These are phyloP conservation scores for Pseudomugil gertrudae DNA, from an alignment of 2,797 vertebrate species.

Conservation along the genomic window DNA sequence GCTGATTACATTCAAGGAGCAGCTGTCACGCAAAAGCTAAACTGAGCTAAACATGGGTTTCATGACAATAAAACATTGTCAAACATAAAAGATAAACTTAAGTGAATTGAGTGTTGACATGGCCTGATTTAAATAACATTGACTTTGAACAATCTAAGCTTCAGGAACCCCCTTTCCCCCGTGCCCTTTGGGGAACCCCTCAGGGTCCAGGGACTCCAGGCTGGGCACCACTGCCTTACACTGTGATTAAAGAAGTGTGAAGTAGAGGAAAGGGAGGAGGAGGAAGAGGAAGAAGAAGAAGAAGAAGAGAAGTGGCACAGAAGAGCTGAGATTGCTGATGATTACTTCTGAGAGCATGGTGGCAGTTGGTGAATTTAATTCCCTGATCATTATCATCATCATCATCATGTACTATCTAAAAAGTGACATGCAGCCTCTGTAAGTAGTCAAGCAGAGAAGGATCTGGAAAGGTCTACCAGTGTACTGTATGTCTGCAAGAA, in stretches of 20 bases:
- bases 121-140: too few relatives aligned
- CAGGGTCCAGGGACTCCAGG: too few relatives aligned
- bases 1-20: too few relatives aligned
- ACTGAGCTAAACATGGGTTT: too few relatives aligned
- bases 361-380: constrained; percentile 55
- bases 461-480: constrained; percentile 55
- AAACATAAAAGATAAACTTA: too few relatives aligned
- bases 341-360: constrained; percentile 58
- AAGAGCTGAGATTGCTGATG: constrained; percentile 63
- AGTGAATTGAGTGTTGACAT: too few relatives aligned
- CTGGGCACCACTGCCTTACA: constrained; percentile 22
- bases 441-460: constrained; percentile 49
- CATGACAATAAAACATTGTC: too few relatives aligned
- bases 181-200: too few relatives aligned
- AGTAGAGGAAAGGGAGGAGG: constrained; percentile 25
- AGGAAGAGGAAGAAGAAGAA: constrained; percentile 18
- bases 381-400: constrained; percentile 38
- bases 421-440: constrained; percentile 26
- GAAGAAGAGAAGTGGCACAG: constrained; percentile 8
- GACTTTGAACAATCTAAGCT: too few relatives aligned
- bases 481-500: constrained; percentile 66
- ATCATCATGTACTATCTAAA: constrained; percentile 41
- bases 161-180: too few relatives aligned
- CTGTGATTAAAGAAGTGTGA: constrained; percentile 50
- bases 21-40: too few relatives aligned